Percentiles rank a stretch among this genome's conserved stretches.
phyloP scores from a whole-genome alignment of 2,113 vertebrate species.

The Albula goreensis region DNA sequence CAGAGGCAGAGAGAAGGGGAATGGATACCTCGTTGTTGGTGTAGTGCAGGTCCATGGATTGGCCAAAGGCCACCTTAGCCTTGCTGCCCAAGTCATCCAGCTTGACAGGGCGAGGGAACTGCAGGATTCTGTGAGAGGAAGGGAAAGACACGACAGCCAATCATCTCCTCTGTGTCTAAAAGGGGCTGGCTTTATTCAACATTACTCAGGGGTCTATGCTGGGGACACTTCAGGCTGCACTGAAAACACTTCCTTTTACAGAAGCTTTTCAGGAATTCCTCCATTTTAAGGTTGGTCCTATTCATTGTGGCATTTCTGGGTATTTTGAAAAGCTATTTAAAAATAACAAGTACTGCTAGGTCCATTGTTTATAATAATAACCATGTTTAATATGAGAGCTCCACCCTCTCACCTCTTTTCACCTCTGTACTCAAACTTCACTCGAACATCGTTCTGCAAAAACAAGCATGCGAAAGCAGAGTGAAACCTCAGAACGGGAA shows the following conservation, averaged over 20 bases:
- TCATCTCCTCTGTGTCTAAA: not conserved
- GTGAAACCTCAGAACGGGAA: not conserved
- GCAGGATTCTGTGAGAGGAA: constrained; percentile 79
- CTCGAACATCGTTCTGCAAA: constrained; percentile 89
- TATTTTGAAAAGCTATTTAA: too few species aligned
- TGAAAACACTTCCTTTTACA: not conserved
- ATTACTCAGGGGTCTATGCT: too few species aligned
- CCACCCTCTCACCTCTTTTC: constrained; percentile 86
- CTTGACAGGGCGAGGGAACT: constrained; percentile 89
- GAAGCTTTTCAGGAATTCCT: constrained; percentile 4
- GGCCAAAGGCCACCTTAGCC: constrained; percentile 93
- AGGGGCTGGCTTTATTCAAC: too few species aligned
- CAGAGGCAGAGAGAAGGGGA: too few species aligned
- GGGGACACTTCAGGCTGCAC: not conserved
- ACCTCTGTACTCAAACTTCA: constrained; percentile 98
- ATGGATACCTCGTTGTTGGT: constrained; percentile 99
- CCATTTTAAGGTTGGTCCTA: not conserved
- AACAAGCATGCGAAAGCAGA: constrained; percentile 30
- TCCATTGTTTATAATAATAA: not conserved
- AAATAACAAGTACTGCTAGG: too few species aligned
- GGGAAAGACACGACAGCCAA: not conserved
- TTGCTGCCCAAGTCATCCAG: constrained; percentile 88
- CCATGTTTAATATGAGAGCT: not conserved
- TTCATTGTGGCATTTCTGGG: too few species aligned
- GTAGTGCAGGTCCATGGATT: constrained; percentile 95